phyloP scores from a whole-genome alignment of 2,797 vertebrate species.

The Micropoecilia bifurca region DNA sequence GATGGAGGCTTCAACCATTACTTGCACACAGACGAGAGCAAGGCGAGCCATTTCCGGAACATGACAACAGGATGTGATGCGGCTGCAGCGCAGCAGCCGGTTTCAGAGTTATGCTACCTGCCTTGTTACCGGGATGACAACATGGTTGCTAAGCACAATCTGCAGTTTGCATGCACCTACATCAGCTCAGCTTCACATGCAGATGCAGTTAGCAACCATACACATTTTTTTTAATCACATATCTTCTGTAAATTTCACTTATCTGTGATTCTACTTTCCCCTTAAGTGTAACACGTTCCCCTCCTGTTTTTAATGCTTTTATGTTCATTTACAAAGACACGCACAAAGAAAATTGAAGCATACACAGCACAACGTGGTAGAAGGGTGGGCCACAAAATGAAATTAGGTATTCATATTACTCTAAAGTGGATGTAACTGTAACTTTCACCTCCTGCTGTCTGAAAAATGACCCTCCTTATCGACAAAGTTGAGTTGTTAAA shows the following conservation, averaged over 20 bases:
- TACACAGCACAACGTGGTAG: not conserved
- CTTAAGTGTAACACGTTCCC: conserved; percentile 12
- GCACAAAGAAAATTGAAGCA: not conserved
- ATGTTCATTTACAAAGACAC: conserved; percentile 15
- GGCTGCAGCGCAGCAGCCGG: conserved; percentile 33
- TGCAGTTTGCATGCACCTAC: conserved; percentile 51
- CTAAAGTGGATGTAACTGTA: not conserved
- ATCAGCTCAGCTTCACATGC: not conserved
- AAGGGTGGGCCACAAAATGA: not conserved
- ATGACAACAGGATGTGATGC: conserved; percentile 69
- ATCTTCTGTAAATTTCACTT: conserved; percentile 40
- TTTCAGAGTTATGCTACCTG: conserved; percentile 22
- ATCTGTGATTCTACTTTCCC: conserved; percentile 48
- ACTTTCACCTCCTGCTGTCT: not conserved
- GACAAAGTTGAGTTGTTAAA: not conserved
- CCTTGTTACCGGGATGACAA: conserved; percentile 45
- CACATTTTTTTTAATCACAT: conserved; percentile 22
- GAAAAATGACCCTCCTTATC: not conserved
- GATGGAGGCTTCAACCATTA: not conserved
- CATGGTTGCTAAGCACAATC: conserved; percentile 20
- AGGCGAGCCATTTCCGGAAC: conserved; percentile 35
- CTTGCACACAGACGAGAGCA: conserved; percentile 1
- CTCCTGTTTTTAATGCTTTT: conserved; percentile 24
- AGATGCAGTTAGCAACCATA: conserved; percentile 20
- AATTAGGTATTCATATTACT: not conserved